A percentile compares a stretch with the other conserved stretches of the same genome.
Evolutionary conservation across 2,113 vertebrate genomes (phyloP).

Genomic region (Pica pica): DNA sequence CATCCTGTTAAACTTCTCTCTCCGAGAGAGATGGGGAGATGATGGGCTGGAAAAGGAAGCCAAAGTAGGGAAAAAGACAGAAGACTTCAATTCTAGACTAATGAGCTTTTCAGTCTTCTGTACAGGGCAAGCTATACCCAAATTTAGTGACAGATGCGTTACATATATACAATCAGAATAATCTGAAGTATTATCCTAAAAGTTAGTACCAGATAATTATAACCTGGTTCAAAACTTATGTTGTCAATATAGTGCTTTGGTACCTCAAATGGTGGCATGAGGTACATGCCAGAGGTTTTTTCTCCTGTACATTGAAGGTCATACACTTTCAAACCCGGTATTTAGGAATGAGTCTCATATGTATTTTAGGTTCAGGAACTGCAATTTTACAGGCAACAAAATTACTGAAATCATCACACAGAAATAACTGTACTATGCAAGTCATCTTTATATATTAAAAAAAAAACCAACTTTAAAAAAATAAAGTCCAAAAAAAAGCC

Average conservation of each 20-base stretch:
- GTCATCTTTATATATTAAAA: not conserved
- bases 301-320: not conserved
- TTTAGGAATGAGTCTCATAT: not conserved
- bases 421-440: not conserved
- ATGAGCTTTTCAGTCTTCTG: not conserved
- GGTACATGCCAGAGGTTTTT: not conserved
- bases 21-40: fast-evolving
- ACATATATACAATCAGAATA: not conserved
- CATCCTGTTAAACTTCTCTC: not conserved
- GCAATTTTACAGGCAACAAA: not conserved
- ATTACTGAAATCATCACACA: not conserved
- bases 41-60: not conserved
- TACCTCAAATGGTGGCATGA: not conserved
- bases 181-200: not conserved
- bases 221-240: not conserved
- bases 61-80: not conserved
- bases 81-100: not conserved
- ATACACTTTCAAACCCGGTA: not conserved
- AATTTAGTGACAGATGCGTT: not conserved
- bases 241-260: not conserved
- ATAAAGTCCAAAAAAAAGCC: not conserved
- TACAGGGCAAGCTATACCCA: not conserved
- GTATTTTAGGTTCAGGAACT: not conserved
- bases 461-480: too few relatives aligned
- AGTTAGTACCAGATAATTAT: not conserved